Percentiles rank a stretch among this genome's conserved stretches.
Evolutionary conservation across 2,888 invertebrate genomes (phyloP).

Genomic region (Elmis aenea): DNA sequence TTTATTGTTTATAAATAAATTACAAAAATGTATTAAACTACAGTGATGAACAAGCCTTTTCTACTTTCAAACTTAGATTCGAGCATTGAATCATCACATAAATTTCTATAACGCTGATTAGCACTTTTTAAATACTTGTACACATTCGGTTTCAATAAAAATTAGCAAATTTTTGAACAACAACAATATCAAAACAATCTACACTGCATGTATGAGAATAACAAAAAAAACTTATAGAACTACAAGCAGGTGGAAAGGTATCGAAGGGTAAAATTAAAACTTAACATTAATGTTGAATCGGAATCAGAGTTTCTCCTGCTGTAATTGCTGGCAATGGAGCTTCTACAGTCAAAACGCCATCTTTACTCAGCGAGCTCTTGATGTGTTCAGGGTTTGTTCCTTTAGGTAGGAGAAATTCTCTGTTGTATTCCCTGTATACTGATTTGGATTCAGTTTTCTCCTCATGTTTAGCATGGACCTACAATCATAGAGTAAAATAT

Average conservation of each 20-base stretch:
- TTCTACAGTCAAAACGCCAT: constrained; percentile 94
- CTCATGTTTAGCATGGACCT: constrained; percentile 98
- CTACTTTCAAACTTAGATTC: constrained; percentile 10
- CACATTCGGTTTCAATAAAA: constrained; percentile 14
- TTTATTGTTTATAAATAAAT: constrained; percentile 46
- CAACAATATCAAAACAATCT: constrained; percentile 12
- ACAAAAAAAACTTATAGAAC: constrained; percentile 7
- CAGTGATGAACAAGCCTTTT: constrained; percentile 16
- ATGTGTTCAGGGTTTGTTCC: constrained; percentile 96
- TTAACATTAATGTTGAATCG: constrained; percentile 66
- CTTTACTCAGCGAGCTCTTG: constrained; percentile 92
- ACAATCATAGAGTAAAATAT: constrained; percentile 41
- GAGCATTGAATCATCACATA: constrained; percentile 14
- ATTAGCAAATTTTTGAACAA: constrained; percentile 11
- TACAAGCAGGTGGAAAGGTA: constrained; percentile 14
- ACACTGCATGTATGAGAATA: constrained; percentile 2
- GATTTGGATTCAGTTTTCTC: constrained; percentile 96
- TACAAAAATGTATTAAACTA: constrained; percentile 37
- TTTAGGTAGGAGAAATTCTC: constrained; percentile 94
- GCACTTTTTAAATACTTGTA: constrained; percentile 10
- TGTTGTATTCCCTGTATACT: constrained; percentile 96
- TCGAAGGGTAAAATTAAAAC: constrained; percentile 4
- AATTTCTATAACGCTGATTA: constrained; percentile 8
- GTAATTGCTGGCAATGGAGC: constrained; percentile 89
- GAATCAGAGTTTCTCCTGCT: constrained; percentile 76